phyloP scores from a whole-genome alignment of 2,888 invertebrate species.

The Volucella inflata region DNA sequence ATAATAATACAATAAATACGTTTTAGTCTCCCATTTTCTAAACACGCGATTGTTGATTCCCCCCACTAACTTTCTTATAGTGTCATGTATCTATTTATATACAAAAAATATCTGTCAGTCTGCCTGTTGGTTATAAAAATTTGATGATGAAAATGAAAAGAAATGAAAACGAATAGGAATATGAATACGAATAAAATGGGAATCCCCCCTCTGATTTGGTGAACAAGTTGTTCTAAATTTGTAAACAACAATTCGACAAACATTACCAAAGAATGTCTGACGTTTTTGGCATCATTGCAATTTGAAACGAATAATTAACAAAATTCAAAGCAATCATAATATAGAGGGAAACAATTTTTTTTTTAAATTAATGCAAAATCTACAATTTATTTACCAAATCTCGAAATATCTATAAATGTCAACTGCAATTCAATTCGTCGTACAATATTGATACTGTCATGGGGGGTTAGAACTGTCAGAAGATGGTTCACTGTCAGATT shows the following conservation, averaged over 20 bases:
- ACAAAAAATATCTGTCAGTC: not conserved
- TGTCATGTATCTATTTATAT: slow-evolving; percentile 18
- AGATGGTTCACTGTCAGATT: too few relatives aligned
- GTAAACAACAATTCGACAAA: slow-evolving; percentile 1
- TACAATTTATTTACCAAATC: too few relatives aligned
- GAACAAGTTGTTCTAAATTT: slow-evolving; percentile 30
- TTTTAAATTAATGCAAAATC: not conserved
- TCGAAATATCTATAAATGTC: too few relatives aligned
- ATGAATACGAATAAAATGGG: slow-evolving; percentile 33
- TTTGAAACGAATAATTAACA: not conserved
- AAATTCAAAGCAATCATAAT: too few relatives aligned
- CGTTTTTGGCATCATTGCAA: not conserved
- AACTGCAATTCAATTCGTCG: too few relatives aligned
- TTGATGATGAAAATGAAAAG: not conserved
- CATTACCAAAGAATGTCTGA: not conserved
- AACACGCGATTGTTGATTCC: slow-evolving; percentile 9
- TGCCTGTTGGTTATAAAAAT: slow-evolving; percentile 9
- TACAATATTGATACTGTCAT: too few relatives aligned
- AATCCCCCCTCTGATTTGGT: not conserved
- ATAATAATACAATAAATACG: not conserved
- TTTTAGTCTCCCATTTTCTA: not conserved
- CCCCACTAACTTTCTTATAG: not conserved
- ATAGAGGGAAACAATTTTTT: not conserved
- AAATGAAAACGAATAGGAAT: not conserved
- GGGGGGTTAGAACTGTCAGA: too few relatives aligned